Evolutionary conservation across 2,888 invertebrate species (phyloP).

Genomic region (Drosophila putrida): DNA sequence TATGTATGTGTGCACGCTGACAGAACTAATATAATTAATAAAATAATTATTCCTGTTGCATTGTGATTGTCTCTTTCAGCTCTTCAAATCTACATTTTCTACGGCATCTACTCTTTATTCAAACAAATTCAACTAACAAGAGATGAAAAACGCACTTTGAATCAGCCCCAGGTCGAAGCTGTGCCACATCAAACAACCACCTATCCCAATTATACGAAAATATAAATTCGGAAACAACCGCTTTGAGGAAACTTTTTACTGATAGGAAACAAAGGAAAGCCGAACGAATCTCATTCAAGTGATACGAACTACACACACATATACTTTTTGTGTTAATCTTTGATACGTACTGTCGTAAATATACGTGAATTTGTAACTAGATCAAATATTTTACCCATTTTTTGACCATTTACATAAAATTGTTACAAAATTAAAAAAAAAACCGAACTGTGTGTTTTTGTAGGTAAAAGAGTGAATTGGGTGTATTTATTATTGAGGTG

Average conservation of each 20-base stretch:
- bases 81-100: constrained; percentile 63
- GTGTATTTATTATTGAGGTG: too few relatives aligned
- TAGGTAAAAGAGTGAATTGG: too few relatives aligned
- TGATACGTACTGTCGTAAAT: neutral
- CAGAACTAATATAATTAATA: too few relatives aligned
- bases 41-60: neutral
- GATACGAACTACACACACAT: constrained; percentile 2
- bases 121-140: constrained; percentile 66
- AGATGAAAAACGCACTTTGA: constrained; percentile 66
- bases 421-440: too few relatives aligned
- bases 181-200: constrained; percentile 23
- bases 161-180: constrained; percentile 9
- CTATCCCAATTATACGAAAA: constrained; percentile 74
- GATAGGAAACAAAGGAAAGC: neutral
- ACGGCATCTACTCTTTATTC: constrained; percentile 74
- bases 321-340: constrained; percentile 20
- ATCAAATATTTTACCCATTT: too few relatives aligned
- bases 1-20: neutral
- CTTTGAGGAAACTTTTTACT: neutral
- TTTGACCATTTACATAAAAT: too few relatives aligned
- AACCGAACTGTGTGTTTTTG: too few relatives aligned
- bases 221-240: constrained; percentile 45
- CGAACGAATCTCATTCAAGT: neutral
- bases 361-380: too few relatives aligned
- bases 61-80: constrained; percentile 46